Conservation (phyloP, 2,113 vertebrate genomes). For the Excalfactoria chinensis region DNA sequence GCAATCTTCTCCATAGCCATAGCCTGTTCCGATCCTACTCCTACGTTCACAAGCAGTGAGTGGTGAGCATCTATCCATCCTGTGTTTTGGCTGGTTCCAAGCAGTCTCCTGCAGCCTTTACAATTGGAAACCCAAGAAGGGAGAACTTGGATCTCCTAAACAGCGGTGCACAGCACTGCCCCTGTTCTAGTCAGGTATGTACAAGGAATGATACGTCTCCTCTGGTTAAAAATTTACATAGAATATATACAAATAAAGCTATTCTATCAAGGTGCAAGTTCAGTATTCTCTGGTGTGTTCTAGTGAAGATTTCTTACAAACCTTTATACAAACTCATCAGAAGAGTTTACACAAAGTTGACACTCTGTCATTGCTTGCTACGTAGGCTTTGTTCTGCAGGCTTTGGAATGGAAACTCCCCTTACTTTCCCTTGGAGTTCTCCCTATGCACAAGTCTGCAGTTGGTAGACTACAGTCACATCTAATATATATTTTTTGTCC, state of each 20-base stretch:
- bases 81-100: conserved; percentile 11
- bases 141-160: conserved; percentile 39
- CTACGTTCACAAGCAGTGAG: conserved; percentile 34
- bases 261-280: conserved; percentile 71
- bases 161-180: conserved; percentile 60
- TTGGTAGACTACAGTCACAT: background rate
- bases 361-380: background rate
- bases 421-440: conserved; percentile 23
- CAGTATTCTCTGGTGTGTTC: conserved; percentile 51
- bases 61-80: conserved; percentile 33
- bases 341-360: conserved; percentile 5
- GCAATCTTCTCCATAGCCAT: conserved; percentile 40
- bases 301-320: conserved; percentile 30
- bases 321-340: conserved; percentile 29
- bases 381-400: background rate
- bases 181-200: conserved; percentile 11
- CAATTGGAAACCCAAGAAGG: conserved; percentile 18
- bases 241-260: conserved; percentile 73
- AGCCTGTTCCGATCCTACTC: conserved; percentile 10
- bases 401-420: background rate
- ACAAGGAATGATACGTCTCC: conserved; percentile 36
- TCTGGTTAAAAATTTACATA: conserved; percentile 59
- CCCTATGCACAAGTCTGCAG: background rate
- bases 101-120: conserved; percentile 27
- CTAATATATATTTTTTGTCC: conserved; percentile 19